phyloP scores from a whole-genome alignment of 2,113 vertebrate species.

The Elephas maximus region DNA sequence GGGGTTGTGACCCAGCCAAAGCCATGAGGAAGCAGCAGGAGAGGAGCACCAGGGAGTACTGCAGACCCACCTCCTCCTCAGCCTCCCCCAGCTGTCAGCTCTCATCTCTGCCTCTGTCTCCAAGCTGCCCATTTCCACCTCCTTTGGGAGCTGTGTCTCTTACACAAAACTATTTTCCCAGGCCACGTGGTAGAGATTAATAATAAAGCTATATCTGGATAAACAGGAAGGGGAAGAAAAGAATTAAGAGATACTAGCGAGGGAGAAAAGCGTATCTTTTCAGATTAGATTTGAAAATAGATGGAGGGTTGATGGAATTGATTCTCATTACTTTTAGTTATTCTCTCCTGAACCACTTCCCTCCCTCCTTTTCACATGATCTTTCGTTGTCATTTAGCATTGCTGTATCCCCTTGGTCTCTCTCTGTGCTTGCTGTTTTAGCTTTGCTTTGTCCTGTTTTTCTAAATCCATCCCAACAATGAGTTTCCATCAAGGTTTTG shows the following conservation, averaged over 20 bases:
- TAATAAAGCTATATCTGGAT: slow-evolving; percentile 64
- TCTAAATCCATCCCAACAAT: neutral
- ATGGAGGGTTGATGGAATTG: slow-evolving; percentile 64
- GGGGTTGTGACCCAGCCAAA: neutral
- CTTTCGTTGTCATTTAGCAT: slow-evolving; percentile 45
- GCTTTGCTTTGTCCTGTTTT: neutral
- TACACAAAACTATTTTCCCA: slow-evolving; percentile 54
- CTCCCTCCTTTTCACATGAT: neutral
- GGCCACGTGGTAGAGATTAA: slow-evolving; percentile 45
- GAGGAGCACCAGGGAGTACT: neutral
- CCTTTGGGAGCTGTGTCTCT: slow-evolving; percentile 61
- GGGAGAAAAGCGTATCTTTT: slow-evolving; percentile 57
- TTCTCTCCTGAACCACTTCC: slow-evolving; percentile 32
- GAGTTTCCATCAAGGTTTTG: too few relatives aligned
- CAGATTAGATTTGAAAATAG: slow-evolving; percentile 79
- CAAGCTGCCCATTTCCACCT: neutral
- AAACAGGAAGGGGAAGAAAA: slow-evolving; percentile 73
- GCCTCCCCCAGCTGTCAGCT: neutral
- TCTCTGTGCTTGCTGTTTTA: neutral
- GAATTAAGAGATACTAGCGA: slow-evolving; percentile 84
- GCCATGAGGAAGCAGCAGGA: neutral
- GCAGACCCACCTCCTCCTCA: fast-evolving
- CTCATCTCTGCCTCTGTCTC: slow-evolving; percentile 53
- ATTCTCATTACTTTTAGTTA: slow-evolving; percentile 79
- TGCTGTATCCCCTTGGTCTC: neutral